Conservation (phyloP, 1,140 invertebrate genomes). For the Diachasma alloeum region DNA sequence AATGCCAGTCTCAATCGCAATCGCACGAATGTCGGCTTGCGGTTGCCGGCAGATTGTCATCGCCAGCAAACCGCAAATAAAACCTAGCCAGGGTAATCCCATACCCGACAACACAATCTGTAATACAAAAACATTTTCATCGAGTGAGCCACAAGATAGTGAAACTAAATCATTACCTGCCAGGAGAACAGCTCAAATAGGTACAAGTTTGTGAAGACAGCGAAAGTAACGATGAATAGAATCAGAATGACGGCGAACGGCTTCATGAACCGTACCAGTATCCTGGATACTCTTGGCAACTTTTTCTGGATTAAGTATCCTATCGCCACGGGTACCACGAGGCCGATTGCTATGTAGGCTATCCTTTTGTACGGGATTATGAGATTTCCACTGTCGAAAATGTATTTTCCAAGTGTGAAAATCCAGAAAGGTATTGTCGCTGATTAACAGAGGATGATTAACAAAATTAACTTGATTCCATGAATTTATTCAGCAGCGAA, state of each 20-base stretch:
- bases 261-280: constrained; percentile 83
- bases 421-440: constrained; percentile 96
- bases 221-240: constrained; percentile 91
- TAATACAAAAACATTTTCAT: constrained; percentile 6
- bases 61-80: constrained; percentile 74
- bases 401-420: constrained; percentile 86
- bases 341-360: constrained; percentile 74
- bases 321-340: constrained; percentile 85
- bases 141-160: no score
- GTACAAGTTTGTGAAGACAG: constrained; percentile 89
- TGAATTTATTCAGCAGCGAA: background rate
- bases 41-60: constrained; percentile 72
- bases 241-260: constrained; percentile 86
- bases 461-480: background rate
- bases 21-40: constrained; percentile 78
- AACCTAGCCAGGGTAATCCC: constrained; percentile 88
- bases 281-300: constrained; percentile 71
- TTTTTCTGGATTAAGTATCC: constrained; percentile 80
- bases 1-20: constrained; percentile 92
- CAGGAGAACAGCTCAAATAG: constrained; percentile 90
- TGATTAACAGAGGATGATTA: constrained; percentile 51
- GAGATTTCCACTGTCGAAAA: constrained; percentile 78
- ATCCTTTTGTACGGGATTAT: constrained; percentile 85
- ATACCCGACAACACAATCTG: constrained; percentile 85
- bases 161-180: constrained; percentile 69